Evolutionary conservation across 2,888 invertebrate genomes (phyloP).

Genomic region (Yponomeuta evonymella): DNA sequence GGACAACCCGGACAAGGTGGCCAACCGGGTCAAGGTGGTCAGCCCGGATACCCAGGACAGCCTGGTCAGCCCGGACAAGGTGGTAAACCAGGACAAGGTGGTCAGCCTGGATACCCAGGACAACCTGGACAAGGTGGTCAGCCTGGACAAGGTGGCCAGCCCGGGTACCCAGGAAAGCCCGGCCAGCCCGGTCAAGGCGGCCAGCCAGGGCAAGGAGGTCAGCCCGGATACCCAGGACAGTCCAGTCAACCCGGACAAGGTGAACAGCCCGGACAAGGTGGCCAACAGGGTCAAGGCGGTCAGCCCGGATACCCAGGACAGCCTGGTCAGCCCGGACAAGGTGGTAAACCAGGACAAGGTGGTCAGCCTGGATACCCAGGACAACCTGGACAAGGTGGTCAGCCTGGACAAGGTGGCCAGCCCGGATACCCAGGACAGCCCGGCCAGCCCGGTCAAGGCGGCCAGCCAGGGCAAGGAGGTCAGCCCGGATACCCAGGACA

Average conservation of each 20-base stretch:
- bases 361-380: constrained; percentile 30
- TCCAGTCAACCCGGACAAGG: constrained; percentile 22
- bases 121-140: constrained; percentile 22
- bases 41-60: constrained; percentile 14
- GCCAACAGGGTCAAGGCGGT: constrained; percentile 27
- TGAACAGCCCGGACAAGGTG: constrained; percentile 32
- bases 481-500: neutral
- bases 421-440: constrained; percentile 30
- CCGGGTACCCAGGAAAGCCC: constrained; percentile 26
- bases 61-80: constrained; percentile 24
- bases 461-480: constrained; percentile 27
- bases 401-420: constrained; percentile 16
- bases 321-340: constrained; percentile 20
- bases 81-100: constrained; percentile 29
- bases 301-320: constrained; percentile 20
- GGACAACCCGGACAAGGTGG: constrained; percentile 17
- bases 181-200: neutral
- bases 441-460: constrained; percentile 32
- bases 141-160: constrained; percentile 35
- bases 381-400: neutral
- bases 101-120: constrained; percentile 19
- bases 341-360: constrained; percentile 33
- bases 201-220: constrained; percentile 14
- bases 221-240: constrained; percentile 30
- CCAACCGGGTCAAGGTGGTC: constrained; percentile 20